Evolutionary conservation across 2,888 invertebrate genomes (phyloP).

Genomic region (Hyppa rectilinea): DNA sequence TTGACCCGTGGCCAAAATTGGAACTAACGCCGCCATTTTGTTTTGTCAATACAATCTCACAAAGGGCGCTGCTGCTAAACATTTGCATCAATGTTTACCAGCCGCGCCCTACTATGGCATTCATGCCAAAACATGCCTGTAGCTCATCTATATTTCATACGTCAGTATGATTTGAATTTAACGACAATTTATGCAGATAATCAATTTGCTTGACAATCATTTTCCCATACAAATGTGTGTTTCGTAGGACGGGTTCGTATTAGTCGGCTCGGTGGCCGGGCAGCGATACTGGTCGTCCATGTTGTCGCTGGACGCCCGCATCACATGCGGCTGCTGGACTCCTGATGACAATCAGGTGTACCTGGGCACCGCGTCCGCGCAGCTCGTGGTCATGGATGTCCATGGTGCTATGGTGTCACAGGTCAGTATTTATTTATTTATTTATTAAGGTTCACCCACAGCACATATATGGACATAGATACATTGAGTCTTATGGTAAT

Average conservation of each 20-base stretch:
- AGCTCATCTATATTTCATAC: no score
- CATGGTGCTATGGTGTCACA: conserved; percentile 98
- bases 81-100: no score
- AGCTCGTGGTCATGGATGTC: conserved; percentile 99
- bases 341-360: conserved; percentile 99
- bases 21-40: no score
- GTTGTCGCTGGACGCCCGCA: conserved; percentile 97
- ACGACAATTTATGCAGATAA: not conserved
- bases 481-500: no score
- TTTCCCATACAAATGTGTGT: not conserved
- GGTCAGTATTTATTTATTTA: no score
- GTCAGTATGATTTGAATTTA: not conserved
- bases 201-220: not conserved
- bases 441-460: no score
- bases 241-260: conserved; percentile 97
- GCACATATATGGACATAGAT: no score
- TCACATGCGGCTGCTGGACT: conserved; percentile 99
- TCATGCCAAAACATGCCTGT: no score
- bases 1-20: no score
- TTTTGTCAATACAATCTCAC: no score
- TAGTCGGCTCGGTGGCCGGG: conserved; percentile 99
- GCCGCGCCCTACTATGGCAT: no score
- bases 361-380: conserved; percentile 98
- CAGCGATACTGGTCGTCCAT: conserved; percentile 99
- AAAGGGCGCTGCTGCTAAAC: no score